Base-by-base conservation (phyloP, 2,113 vertebrate species). In the Anoura caudifer region DNA sequence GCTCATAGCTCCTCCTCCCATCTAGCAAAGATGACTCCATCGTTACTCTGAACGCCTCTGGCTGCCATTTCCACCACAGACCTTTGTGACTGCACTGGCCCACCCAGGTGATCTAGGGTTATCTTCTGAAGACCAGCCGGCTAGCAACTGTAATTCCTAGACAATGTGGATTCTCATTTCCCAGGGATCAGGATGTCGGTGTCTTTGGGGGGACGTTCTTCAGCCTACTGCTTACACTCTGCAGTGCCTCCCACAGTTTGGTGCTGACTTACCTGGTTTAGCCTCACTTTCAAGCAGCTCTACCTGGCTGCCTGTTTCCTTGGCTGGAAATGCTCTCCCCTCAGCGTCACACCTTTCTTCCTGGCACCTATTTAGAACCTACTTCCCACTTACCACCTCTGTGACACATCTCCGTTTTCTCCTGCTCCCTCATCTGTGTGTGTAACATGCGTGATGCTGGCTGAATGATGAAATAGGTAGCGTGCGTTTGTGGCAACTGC, bases 21-120 rank as follows among this genome's bases (percentile, higher is more conserved):
- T 17, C 33, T 24, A 41, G 16, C 47, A 36, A 13, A 36, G 52
- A 45, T 2, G 0, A 19, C 10, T 59, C 1, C 3, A 0, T 43
- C 10, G 20, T 83, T 43, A 20, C 45, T 76, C 70, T 47, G 45
- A 65, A 15, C 14, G 52, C 73, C 28, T 52, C 50, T 12, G 70
- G 41, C 24, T 33, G 33, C 14, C 41, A 8, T 8, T 36, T 56
- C 47, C 43, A 77, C 41, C 17, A 38, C 61, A 50, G 75, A 61
- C 9, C 72, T 26, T 26, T 20, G 22, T 36, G 82, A 54, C 11
- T 61, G 59, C 59, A 28, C 59, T 31, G 26, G 59, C 59, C 26
- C 59, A 28, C 59, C 59, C 24, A 36, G 7, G 4, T 43, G 16
- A 81, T 31, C 67, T 69, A 11, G n/a, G 31, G 17, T 79, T 14